A percentile compares a stretch with the other conserved stretches of the same genome.
Evolutionary conservation across 1,140 invertebrate genomes (phyloP).

Genomic region (Brachionus angularis): DNA sequence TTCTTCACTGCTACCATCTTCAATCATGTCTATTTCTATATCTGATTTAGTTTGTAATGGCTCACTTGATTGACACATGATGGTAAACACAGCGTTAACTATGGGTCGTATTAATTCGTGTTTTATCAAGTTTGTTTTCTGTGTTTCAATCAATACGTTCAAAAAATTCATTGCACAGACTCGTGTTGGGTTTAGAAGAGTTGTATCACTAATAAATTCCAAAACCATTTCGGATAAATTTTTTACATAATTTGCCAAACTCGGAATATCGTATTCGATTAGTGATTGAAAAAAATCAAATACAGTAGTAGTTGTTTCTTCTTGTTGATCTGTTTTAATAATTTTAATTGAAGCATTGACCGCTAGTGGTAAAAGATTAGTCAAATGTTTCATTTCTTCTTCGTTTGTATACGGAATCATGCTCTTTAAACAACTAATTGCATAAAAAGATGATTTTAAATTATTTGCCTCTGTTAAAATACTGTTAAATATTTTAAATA

Average conservation of each 20-base stretch:
- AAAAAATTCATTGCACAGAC: constrained; percentile 40
- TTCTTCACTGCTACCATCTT: constrained; percentile 29
- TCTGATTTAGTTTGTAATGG: constrained; percentile 40
- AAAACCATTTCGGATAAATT: constrained; percentile 15
- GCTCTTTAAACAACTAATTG: constrained; percentile 18
- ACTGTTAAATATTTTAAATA: constrained; percentile 15
- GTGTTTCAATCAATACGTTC: constrained; percentile 28
- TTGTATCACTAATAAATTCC: constrained; percentile 15
- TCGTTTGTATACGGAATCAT: neutral
- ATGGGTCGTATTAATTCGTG: constrained; percentile 36
- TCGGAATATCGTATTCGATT: constrained; percentile 19
- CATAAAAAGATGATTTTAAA: constrained; percentile 10
- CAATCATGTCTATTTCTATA: constrained; percentile 20
- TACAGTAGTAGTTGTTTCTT: constrained; percentile 18
- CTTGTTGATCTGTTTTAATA: constrained; percentile 31
- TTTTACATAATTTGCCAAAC: neutral
- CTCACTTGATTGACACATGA: constrained; percentile 40
- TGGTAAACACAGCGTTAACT: constrained; percentile 6
- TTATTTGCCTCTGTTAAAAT: neutral
- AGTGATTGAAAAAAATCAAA: constrained; percentile 38
- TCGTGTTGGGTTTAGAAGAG: constrained; percentile 18
- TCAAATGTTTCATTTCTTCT: constrained; percentile 1
- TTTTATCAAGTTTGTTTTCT: constrained; percentile 37
- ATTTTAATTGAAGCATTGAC: constrained; percentile 6
- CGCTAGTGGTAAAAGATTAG: constrained; percentile 21